Base-by-base conservation (phyloP, 2,888 invertebrate genomes). In the Eristalis tenax region DNA sequence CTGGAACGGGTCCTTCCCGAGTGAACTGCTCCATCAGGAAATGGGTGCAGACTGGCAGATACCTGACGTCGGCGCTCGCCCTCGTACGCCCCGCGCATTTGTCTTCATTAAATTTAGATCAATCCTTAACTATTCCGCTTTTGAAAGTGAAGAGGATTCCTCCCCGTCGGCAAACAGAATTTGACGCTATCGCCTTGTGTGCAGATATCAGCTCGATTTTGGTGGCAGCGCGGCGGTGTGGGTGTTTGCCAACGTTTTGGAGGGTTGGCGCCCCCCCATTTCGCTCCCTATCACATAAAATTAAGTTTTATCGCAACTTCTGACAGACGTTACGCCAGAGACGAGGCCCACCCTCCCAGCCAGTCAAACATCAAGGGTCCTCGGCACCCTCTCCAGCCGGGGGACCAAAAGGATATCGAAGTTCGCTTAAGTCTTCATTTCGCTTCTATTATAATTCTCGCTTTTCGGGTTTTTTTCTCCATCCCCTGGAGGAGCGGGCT, bases 61-160 rank as follows among this genome's bases (percentile, higher is more conserved):
- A 63, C 65, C 77, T 77, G 56, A 50, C 65, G 28, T 59, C 64
- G 56, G 3, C 26, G 3, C 3, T 2, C 26, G 26, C 35, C 35
- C n/a, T n/a, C n/a, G n/a, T 28, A 10, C 43, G n/a, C 50, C 11
- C 50, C 64, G 23, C 10, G 15, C 71, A 81, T 85, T 76, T 81
- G 71, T 85, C 84, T 85, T 85, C 76, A 85, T 81, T 81, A 76
- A 71, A 76, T 63, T 85, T 63, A 73, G 71, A 81, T 85, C 71
- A 76, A 81, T 85, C 76, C 61, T 71, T 40, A 71, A 59, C 69
- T 75, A 83, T 65, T 65, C 26, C 40, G 22, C 22, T 43, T 22
- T 50, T 59, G 28, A 32, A 63, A 38, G 18, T n/a, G n/a, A 32
- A 5, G 32, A 32, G 5, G 32, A 32, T 32, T 8, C 32, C 32